Base-by-base conservation (phyloP, 2,113 vertebrate species). In the Callionymus lyra region DNA sequence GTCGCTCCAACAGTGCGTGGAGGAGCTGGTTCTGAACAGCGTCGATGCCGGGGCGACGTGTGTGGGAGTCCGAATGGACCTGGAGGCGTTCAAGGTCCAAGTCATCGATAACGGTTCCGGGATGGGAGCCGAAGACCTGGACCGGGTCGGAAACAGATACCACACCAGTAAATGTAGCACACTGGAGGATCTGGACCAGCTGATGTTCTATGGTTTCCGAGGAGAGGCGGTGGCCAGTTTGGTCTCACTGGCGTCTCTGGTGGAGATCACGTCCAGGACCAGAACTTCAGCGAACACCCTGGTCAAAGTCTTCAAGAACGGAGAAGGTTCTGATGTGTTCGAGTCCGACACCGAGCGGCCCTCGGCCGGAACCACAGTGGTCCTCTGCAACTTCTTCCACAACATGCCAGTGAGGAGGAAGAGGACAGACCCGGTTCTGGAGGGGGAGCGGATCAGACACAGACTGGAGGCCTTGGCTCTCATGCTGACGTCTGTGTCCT, bases 181-280 rank as follows among this genome's bases (percentile, higher is more conserved):
- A 0, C 0, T 91, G 16, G 66, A 79, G 32, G 92, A 97, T 70
- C 56, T 98, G 72, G 89, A 94, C 35, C 83, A 89, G 39, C 80
- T 91, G 9, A 56, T 6, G 1, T 98, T 79, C 70, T 90, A 90
- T 6, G 95, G 95, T 10, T 97, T 91, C 63, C 84, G 94, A 58
- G 95, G 95, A 10, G 94, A 99, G 63, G 92, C 95, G 12, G 56
- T 99, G 65, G 91, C 95, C 16, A 98, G 93, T 56, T 82, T 97
- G 16, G 79, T 80, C 11, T 77, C 82, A 45, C 40, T 94, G 37
- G 85, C 93, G 35, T 84, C 80, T 0, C 16, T 92, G 37, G 84
- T 98, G 41, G 94, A 98, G 74, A 85, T 99, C 66, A 86, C 85
- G 16, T 94, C 93, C 27, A 87, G 86, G 63, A 81, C 72, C 37